Evolutionary conservation across 2,888 invertebrate genomes (phyloP), one percentile per base, ranked within the genome.

Genomic region (Patella caerulea): DNA sequence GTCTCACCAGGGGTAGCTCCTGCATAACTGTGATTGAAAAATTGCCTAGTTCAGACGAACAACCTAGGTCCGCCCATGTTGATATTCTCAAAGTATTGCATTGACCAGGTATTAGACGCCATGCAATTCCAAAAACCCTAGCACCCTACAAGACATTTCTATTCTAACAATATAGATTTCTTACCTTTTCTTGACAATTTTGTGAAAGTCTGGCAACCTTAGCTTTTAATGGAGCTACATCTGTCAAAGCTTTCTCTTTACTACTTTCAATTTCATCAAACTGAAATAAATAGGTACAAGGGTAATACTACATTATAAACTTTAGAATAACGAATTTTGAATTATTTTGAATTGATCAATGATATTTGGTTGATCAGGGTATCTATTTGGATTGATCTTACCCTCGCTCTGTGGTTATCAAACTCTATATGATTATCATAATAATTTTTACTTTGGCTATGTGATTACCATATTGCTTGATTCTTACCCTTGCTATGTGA

Each of bases 181-280:
- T 55, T 79, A 88, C 89, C 86, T 90, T 90, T 77, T 88, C 86
- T 79, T 84, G 85, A 79, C 90, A 90, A 65, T 87, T 86, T 76
- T 86, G 83, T 24, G 86, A 81, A 29, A 90, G 83, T 71, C 86
- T 84, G 34, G 85, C 83, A 45, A 89, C 84, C 72, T 86, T 86
- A n/a, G 87, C 85, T 79, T 86, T 81, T 19, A 89, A 77, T 55
- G 86, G 83, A 9, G 87, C 85, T 19, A 88, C 79, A 45, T 83
- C 81, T 54, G 80, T 77, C 69, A 83, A 75, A 9, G 87, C 84
- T 65, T 85, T 84, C 69, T 84, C 80, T 74, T 85, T 88, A n/a
- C 80, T 78, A 17, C 81, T 73, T 59, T 86, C 85, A 79, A 86
- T 76, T 34, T 86, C 83, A 77, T 85, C 83, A 81, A 79, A 85